These are phyloP conservation scores for Myopa testacea DNA, from an alignment of 2,888 invertebrate species.

Conservation along the genomic window DNA sequence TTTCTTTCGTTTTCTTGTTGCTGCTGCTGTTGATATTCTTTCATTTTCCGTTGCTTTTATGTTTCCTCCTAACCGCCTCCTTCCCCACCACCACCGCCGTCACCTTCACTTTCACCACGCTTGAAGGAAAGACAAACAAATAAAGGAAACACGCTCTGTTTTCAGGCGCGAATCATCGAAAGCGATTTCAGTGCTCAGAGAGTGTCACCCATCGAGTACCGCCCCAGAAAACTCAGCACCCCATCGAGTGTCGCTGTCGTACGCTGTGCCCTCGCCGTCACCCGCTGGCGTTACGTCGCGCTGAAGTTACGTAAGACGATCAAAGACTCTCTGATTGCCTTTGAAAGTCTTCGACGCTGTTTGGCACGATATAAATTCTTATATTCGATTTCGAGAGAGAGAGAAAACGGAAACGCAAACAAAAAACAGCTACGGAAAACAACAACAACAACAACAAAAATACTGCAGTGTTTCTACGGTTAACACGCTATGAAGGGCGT, in stretches of 20 bases:
- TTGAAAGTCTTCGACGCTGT: constrained; percentile 37
- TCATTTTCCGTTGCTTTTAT: constrained; percentile 17
- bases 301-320: constrained; percentile 27
- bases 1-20: not conserved
- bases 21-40: not conserved
- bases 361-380: constrained; percentile 35
- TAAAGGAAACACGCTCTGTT: too few species aligned
- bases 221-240: not conserved
- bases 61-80: not conserved
- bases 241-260: not conserved
- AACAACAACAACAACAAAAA: not conserved
- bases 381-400: constrained; percentile 16
- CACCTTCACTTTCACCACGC: not conserved
- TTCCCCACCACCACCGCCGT: too few species aligned
- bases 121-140: too few species aligned
- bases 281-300: not conserved
- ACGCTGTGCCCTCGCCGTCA: not conserved
- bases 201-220: not conserved
- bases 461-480: constrained; percentile 9
- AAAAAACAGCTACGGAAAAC: not conserved
- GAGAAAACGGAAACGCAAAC: not conserved
- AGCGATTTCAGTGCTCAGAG: not conserved
- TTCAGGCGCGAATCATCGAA: too few species aligned
- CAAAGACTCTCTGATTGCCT: constrained; percentile 40
- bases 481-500: constrained; percentile 1